These are phyloP conservation scores for Scotopteryx bipunctaria DNA, from an alignment of 2,888 invertebrate genomes.

Conservation along the genomic window DNA sequence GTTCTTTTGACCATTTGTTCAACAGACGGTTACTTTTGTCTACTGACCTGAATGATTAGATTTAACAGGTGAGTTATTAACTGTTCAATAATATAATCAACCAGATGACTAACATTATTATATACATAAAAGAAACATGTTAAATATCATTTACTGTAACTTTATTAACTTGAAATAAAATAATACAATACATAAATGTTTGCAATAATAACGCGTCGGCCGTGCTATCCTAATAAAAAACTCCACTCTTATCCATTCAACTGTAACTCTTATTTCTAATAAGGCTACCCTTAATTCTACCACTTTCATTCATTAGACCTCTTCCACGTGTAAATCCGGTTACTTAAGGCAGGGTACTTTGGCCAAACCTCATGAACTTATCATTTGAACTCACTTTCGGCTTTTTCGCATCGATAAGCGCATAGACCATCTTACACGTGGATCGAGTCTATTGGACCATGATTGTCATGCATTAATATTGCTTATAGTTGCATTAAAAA, in stretches of 20 bases:
- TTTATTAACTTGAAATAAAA: conserved; percentile 76
- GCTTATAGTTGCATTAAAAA: conserved; percentile 47
- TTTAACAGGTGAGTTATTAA: too few species aligned
- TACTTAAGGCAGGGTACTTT: background rate
- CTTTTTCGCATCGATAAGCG: too few species aligned
- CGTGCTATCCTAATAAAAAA: conserved; percentile 75
- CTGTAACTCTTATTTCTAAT: conserved; percentile 73
- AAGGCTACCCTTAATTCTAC: conserved; percentile 81
- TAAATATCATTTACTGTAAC: conserved; percentile 64
- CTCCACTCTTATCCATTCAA: conserved; percentile 61
- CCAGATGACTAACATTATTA: too few species aligned
- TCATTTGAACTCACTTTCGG: too few species aligned
- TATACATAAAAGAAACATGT: conserved; percentile 2
- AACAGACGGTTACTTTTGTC: too few species aligned
- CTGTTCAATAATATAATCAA: too few species aligned
- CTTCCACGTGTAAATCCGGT: conserved; percentile 33
- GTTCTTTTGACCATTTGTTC: too few species aligned
- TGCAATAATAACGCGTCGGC: conserved; percentile 76
- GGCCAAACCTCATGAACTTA: background rate
- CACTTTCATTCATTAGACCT: conserved; percentile 58
- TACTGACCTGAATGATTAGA: too few species aligned
- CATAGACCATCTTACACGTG: background rate
- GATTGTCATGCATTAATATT: conserved; percentile 46
- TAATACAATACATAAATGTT: conserved; percentile 64
- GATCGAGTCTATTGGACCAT: conserved; percentile 10